Evolutionary conservation across 2,888 invertebrate species (phyloP), one percentile per base, ranked within the genome.

Genomic region (Pilophorus perplexus): DNA sequence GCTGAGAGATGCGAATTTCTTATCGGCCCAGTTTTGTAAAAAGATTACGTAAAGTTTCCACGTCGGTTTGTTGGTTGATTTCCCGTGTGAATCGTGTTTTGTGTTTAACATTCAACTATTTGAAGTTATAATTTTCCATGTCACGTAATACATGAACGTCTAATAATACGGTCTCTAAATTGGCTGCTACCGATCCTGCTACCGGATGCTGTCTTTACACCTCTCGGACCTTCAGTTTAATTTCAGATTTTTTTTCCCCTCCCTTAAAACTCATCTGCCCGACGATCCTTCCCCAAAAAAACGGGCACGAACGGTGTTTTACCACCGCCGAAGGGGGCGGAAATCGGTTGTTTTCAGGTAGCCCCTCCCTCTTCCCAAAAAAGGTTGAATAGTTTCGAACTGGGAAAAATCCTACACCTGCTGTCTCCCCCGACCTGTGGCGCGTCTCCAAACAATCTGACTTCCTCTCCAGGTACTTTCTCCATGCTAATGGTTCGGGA

Each of bases 261-360:
- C 44, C 44, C n/a, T 20, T 20, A 44, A 44, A 44, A 44, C 20
- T 3, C 5, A 42, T 42, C 42, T 42, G 22, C 20, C 23, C 3
- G 44, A 16, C 18, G 22, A 44, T 20, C 18, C 3, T 3, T 16
- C 40, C 12, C 12, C 12, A 44, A 16, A 23, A 20, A 6, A 12
- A 6, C 16, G 42, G 42, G 2, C 14, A 2, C 16, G 14, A 20
- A 6, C 16, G 44, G 42, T 16, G 14, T 16, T 42, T 42, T 42
- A 20, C 20, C 16, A 20, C 14, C 16, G 20, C 16, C n/a, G 20
- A 20, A 44, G 42, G 42, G 44, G 23, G 20, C 44, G 44, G 44
- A 44, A 44, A 44, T 44, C 44, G 44, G 42, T 44, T 10, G 44
- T 44, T 44, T 44, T 44, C 44, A 44, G 44, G 44, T 44, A 44